phyloP scores from a whole-genome alignment of 2,113 vertebrate genomes.

The Stictonetta naevosa region DNA sequence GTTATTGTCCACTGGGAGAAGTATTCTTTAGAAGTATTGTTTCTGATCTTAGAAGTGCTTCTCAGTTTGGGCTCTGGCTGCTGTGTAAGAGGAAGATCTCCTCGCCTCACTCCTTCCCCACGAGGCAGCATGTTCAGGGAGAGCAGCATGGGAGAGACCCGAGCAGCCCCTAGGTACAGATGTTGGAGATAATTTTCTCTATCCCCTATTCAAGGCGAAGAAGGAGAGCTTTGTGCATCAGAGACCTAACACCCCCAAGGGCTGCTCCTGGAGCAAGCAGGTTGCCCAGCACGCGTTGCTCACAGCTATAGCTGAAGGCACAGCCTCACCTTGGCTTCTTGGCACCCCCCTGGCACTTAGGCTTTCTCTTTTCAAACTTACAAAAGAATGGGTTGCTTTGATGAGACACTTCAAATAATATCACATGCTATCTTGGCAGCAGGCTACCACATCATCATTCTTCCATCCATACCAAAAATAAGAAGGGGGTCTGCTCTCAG shows the following conservation, averaged over 20 bases:
- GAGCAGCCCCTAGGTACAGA: not conserved
- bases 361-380: constrained; percentile 31
- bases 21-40: not conserved
- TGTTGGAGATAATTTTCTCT: not conserved
- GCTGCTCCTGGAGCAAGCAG: not conserved
- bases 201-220: not conserved
- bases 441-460: constrained; percentile 1
- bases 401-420: constrained; percentile 41
- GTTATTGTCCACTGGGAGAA: not conserved
- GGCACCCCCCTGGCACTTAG: not conserved
- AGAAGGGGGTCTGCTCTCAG: not conserved
- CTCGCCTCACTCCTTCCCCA: not conserved
- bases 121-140: not conserved
- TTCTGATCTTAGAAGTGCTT: not conserved
- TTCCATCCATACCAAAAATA: constrained; percentile 3
- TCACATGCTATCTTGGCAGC: not conserved
- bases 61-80: not conserved
- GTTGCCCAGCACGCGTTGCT: not conserved
- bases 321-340: not conserved
- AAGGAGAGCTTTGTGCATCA: not conserved
- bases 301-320: not conserved
- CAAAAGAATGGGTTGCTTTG: constrained; percentile 41
- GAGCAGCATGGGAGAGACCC: not conserved
- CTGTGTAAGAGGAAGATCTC: not conserved
- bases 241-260: not conserved